These are phyloP conservation scores for Aselliscus stoliczkanus DNA, from an alignment of 2,797 vertebrate genomes.

Conservation along the genomic window DNA sequence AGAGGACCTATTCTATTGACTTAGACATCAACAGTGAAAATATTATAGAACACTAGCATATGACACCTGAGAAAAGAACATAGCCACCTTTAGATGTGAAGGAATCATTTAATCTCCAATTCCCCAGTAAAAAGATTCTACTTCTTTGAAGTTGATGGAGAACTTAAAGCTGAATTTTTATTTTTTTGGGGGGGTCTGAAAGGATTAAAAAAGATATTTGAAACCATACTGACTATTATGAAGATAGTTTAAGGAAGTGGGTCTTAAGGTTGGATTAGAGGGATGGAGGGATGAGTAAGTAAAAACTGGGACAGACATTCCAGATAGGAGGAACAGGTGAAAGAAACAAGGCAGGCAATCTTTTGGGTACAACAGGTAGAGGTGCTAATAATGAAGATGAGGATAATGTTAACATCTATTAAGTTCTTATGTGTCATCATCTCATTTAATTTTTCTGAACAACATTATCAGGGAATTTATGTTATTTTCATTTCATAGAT, in stretches of 20 bases:
- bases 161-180: neutral
- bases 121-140: neutral
- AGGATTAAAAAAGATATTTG: neutral
- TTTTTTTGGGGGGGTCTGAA: neutral
- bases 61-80: neutral
- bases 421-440: neutral
- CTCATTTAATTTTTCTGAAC: neutral
- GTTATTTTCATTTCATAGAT: neutral
- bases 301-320: neutral
- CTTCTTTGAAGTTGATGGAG: neutral
- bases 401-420: neutral
- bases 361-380: neutral
- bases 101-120: neutral
- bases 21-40: neutral
- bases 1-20: neutral
- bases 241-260: neutral
- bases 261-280: neutral
- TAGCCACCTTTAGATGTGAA: neutral
- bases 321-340: neutral
- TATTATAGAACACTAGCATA: neutral
- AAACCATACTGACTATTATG: neutral
- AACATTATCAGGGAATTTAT: slow-evolving; percentile 1
- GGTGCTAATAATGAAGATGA: neutral
- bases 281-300: neutral
- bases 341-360: neutral